Base-by-base conservation (phyloP, 2,113 vertebrate genomes). In the Nanger granti region DNA sequence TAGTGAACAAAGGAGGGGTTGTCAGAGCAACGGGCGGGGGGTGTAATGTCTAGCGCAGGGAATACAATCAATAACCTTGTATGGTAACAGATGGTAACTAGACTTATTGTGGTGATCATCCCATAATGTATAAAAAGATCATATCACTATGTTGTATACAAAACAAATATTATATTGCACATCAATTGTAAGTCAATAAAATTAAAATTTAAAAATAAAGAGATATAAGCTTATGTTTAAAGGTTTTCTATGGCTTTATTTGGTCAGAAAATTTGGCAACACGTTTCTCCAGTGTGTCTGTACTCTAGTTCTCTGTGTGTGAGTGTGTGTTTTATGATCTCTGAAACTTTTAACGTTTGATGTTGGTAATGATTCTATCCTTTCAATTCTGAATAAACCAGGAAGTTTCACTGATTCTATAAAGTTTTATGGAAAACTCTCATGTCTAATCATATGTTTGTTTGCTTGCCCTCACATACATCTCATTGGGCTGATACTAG, bases 11-110 rank as follows among this genome's bases (percentile, higher is more conserved):
- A 52, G 29, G 10, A 22, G 49, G 2, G 49, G 31, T 7, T 83
- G 49, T 83, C 31, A 54, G 80, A 83, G 29, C 49, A 54, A 22
- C n/a, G 31, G 29, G 4, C 0, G 1, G 1, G 1, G 29, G 3
- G 49, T 22, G 80, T 22, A 54, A 54, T 13, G 31, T 54, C 49
- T 7, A 34, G 31, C 18, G 13, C 6, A 34, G 10, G 49, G 49
- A 83, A n/a, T 54, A 54, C 10, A n/a, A 31, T n/a, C 82, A 54
- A n/a, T 54, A 84, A 31, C 31, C 18, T 84, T 54, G 49, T n/a
- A 14, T n/a, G 49, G 18, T 34, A 52, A 83, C 47, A 82, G 47
- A 22, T 52, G 80, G 80, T 54, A 22, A 34, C 31, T n/a, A 22
- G 31, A 34, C 82, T 84, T 55, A 84, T 2, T 1, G 10, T n/a